Evolutionary conservation across 1,140 invertebrate species (phyloP).

Genomic region (Condylostylus longicornis): DNA sequence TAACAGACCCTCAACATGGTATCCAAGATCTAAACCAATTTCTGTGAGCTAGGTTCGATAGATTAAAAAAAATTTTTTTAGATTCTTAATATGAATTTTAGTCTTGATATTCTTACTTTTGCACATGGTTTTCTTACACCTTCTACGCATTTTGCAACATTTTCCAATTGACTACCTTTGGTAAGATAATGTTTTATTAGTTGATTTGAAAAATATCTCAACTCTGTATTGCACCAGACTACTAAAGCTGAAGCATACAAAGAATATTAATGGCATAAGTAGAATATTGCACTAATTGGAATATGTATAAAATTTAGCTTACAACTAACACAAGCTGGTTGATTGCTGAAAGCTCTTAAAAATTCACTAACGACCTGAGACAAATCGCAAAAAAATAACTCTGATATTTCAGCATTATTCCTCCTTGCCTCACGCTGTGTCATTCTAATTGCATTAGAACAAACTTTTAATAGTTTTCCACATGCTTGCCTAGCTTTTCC

Average conservation of each 20-base stretch:
- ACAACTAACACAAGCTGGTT: slow-evolving; percentile 29
- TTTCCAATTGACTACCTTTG: slow-evolving; percentile 68
- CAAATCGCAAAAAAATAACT: slow-evolving; percentile 30
- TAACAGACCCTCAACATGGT: slow-evolving; percentile 67
- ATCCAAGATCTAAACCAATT: slow-evolving; percentile 50
- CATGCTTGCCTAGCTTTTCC: slow-evolving; percentile 21
- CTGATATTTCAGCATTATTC: slow-evolving; percentile 28
- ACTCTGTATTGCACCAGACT: slow-evolving; percentile 79
- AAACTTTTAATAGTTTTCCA: slow-evolving; percentile 23
- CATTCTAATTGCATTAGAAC: slow-evolving; percentile 21
- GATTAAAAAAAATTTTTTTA: background rate
- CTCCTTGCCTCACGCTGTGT: slow-evolving; percentile 27
- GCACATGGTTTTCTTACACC: slow-evolving; percentile 60
- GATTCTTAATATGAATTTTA: background rate
- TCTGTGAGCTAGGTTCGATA: slow-evolving; percentile 33
- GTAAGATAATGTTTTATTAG: slow-evolving; percentile 83
- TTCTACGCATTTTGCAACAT: slow-evolving; percentile 74
- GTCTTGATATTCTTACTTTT: slow-evolving; percentile 34
- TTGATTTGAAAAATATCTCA: slow-evolving; percentile 66
- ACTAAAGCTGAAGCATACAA: slow-evolving; percentile 72
- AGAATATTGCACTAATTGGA: rapidly evolving
- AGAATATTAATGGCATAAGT: slow-evolving; percentile 9
- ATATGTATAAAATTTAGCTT: slow-evolving; percentile 6
- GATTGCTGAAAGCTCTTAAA: slow-evolving; percentile 23
- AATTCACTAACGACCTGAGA: slow-evolving; percentile 30